Conservation (phyloP, 2,113 vertebrate species). For the Panurus biarmicus region DNA sequence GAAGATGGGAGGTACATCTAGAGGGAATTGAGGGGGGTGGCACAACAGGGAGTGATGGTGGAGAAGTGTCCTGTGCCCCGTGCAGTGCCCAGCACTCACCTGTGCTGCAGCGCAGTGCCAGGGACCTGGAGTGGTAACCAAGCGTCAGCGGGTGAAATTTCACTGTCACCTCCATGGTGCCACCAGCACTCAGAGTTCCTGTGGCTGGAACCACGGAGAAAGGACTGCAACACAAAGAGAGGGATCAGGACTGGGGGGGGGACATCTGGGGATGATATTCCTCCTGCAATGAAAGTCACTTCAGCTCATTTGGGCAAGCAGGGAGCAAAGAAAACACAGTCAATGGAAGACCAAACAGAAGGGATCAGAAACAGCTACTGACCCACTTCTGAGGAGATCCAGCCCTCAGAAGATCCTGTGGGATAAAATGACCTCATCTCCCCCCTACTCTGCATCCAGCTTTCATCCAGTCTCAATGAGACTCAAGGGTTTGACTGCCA, state of each 20-base stretch:
- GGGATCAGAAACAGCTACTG: not conserved
- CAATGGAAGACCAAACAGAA: not conserved
- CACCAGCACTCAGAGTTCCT: conserved; percentile 71
- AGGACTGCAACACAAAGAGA: conserved; percentile 72
- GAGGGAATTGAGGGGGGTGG: not conserved
- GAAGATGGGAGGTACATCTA: not conserved
- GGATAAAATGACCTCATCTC: not conserved
- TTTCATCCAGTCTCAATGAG: too few species aligned
- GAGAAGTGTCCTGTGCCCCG: not conserved
- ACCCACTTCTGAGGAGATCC: not conserved
- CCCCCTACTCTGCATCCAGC: too few species aligned
- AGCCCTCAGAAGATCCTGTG: not conserved
- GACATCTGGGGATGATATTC: not conserved
- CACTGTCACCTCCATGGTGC: conserved; percentile 76
- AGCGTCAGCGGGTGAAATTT: conserved; percentile 69
- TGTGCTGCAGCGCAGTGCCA: conserved; percentile 75
- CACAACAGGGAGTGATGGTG: not conserved
- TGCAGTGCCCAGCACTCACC: conserved; percentile 46
- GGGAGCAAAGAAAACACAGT: not conserved
- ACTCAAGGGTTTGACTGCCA: accelerated
- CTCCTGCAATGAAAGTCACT: not conserved
- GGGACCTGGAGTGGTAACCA: conserved; percentile 66
- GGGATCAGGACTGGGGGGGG: not conserved
- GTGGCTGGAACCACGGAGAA: conserved; percentile 74
- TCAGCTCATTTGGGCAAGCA: not conserved